phyloP scores from a whole-genome alignment of 2,888 invertebrate genomes.

The Drosophila subquinaria region DNA sequence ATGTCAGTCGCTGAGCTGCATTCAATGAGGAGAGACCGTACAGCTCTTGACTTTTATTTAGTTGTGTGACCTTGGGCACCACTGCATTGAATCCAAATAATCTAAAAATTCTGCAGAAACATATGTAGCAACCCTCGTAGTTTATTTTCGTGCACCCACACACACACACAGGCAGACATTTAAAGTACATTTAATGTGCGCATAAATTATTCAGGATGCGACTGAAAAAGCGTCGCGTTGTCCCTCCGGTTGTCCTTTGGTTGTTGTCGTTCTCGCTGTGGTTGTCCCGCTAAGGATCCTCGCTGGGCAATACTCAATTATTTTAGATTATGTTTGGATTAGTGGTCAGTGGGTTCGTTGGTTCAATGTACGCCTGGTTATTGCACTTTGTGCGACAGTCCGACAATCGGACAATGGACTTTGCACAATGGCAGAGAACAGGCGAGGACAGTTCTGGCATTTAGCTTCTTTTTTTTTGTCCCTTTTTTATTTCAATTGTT shows the following conservation, averaged over 20 bases:
- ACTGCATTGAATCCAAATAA: no score
- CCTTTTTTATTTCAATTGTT: conserved; percentile 42
- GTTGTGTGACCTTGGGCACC: no score
- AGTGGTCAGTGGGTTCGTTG: conserved; percentile 60
- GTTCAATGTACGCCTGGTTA: conserved; percentile 71
- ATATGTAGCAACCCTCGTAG: conserved; percentile 12
- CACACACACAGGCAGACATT: conserved; percentile 38
- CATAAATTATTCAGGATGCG: conserved; percentile 72
- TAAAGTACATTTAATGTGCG: conserved; percentile 76
- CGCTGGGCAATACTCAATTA: conserved; percentile 73
- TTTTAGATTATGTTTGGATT: conserved; percentile 81
- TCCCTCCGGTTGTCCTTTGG: background rate
- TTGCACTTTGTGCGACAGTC: conserved; percentile 65
- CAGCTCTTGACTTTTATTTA: no score
- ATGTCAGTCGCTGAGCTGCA: no score
- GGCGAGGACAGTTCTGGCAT: conserved; percentile 36
- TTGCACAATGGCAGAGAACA: conserved; percentile 11
- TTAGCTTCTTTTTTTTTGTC: conserved; percentile 9
- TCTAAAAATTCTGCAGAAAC: no score
- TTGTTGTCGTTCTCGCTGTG: conserved; percentile 5
- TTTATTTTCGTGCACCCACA: conserved; percentile 8
- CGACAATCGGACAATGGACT: conserved; percentile 26
- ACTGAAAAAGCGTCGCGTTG: conserved; percentile 39
- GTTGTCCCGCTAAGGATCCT: conserved; percentile 21
- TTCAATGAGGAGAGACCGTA: no score